Conservation (phyloP, 2,888 invertebrate genomes). For the Ditula angustiorana region DNA sequence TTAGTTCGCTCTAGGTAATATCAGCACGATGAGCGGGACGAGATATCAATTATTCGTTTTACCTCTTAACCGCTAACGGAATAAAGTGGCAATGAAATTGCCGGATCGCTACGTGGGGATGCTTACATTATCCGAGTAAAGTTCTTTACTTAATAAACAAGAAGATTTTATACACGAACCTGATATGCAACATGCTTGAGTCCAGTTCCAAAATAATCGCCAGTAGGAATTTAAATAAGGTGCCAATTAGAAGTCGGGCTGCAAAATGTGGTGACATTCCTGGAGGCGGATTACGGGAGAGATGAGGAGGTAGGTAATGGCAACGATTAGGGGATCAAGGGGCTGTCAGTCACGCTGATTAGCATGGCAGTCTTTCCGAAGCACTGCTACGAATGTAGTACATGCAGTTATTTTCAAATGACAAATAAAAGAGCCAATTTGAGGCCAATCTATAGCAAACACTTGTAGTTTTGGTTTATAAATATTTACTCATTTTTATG, state of each 20-base stretch:
- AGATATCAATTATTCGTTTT: constrained; percentile 46
- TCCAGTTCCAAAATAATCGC: constrained; percentile 72
- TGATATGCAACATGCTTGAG: constrained; percentile 65
- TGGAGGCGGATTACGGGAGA: constrained; percentile 38
- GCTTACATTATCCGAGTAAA: constrained; percentile 70
- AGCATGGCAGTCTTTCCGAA: no score
- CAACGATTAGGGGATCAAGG: constrained; percentile 2
- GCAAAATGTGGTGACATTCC: constrained; percentile 60
- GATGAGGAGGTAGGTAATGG: not conserved
- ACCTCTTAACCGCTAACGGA: constrained; percentile 52
- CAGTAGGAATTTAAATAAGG: constrained; percentile 76
- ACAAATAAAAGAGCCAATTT: no score
- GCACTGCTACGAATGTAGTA: no score
- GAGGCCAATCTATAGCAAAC: no score
- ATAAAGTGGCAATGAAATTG: constrained; percentile 70
- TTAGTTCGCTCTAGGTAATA: constrained; percentile 58
- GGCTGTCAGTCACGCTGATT: not conserved
- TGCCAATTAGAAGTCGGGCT: constrained; percentile 74
- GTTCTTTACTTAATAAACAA: constrained; percentile 75
- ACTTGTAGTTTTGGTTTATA: no score
- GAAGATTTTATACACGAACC: constrained; percentile 73
- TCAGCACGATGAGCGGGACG: constrained; percentile 58
- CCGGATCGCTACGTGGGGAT: constrained; percentile 67
- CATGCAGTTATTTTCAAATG: no score
- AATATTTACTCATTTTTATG: no score